Evolutionary conservation across 2,888 invertebrate genomes (phyloP).

Genomic region (Troides oblongomaculatus): DNA sequence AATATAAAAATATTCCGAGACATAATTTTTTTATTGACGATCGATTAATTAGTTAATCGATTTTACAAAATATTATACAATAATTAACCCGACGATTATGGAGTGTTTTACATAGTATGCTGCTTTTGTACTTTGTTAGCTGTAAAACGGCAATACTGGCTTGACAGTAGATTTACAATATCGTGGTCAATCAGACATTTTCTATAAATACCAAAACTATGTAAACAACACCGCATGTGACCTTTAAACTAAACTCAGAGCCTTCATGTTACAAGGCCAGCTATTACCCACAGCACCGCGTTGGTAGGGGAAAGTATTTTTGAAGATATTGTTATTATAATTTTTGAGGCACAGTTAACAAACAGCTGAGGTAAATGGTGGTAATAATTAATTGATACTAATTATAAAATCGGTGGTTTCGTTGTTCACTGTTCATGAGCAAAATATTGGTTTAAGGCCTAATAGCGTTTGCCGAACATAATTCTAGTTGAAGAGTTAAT

Average conservation of each 20-base stretch:
- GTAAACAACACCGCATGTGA: background rate
- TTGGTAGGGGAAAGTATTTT: background rate
- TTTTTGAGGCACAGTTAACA: conserved; percentile 5
- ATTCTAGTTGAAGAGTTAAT: conserved; percentile 31
- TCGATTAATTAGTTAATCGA: too few relatives aligned
- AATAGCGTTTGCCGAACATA: conserved; percentile 32
- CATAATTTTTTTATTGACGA: too few relatives aligned
- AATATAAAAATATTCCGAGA: too few relatives aligned
- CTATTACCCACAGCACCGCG: background rate
- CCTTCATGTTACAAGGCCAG: background rate
- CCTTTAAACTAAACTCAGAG: background rate
- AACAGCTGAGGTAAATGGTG: conserved; percentile 30
- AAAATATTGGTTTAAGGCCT: conserved; percentile 26
- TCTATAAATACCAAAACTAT: background rate
- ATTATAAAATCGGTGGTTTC: conserved; percentile 33
- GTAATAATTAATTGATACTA: conserved; percentile 40
- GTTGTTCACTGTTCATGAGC: conserved; percentile 21
- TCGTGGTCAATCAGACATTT: background rate
- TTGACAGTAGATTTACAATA: background rate
- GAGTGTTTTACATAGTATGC: too few relatives aligned
- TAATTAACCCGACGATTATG: too few relatives aligned
- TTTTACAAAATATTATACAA: too few relatives aligned
- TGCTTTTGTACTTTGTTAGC: background rate
- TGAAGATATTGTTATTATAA: background rate
- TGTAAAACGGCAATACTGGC: background rate